Evolutionary conservation across 2,888 invertebrate genomes (phyloP).

Genomic region (Standfussiana lucernea): DNA sequence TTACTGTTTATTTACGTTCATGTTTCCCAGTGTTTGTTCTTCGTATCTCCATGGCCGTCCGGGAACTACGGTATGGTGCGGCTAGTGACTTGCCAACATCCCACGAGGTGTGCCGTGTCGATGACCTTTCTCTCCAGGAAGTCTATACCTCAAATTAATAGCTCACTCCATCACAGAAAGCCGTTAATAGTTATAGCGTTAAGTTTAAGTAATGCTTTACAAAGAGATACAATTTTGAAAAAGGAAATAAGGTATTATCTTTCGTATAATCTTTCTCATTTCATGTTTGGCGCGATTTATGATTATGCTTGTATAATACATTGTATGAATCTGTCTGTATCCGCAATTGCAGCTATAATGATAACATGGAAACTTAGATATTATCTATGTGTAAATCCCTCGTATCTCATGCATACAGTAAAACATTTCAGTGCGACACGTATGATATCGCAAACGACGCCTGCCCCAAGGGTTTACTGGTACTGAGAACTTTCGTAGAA

Average conservation of each 20-base stretch:
- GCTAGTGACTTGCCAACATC: constrained; percentile 79
- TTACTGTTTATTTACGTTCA: constrained; percentile 54
- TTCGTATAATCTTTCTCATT: neutral
- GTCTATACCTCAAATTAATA: constrained; percentile 84
- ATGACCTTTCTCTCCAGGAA: constrained; percentile 82
- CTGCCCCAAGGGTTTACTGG: constrained; percentile 71
- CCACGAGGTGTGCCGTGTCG: constrained; percentile 83
- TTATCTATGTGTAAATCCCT: constrained; percentile 12
- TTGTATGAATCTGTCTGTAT: neutral
- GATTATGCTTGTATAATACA: neutral
- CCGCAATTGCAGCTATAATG: neutral
- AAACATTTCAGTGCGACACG: constrained; percentile 71
- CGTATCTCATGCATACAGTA: constrained; percentile 58
- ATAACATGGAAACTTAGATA: constrained; percentile 6
- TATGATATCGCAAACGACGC: constrained; percentile 68
- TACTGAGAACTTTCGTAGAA: constrained; percentile 71
- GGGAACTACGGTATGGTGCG: constrained; percentile 76
- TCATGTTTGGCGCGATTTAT: neutral
- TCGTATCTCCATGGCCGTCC: constrained; percentile 69
- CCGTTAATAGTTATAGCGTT: constrained; percentile 63
- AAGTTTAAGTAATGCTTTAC: constrained; percentile 47
- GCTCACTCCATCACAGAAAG: constrained; percentile 71
- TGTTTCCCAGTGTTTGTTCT: constrained; percentile 64
- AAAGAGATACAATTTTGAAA: constrained; percentile 36
- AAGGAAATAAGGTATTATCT: constrained; percentile 25